phyloP scores from a whole-genome alignment of 2,113 vertebrate species.

The Phaethon lepturus region DNA sequence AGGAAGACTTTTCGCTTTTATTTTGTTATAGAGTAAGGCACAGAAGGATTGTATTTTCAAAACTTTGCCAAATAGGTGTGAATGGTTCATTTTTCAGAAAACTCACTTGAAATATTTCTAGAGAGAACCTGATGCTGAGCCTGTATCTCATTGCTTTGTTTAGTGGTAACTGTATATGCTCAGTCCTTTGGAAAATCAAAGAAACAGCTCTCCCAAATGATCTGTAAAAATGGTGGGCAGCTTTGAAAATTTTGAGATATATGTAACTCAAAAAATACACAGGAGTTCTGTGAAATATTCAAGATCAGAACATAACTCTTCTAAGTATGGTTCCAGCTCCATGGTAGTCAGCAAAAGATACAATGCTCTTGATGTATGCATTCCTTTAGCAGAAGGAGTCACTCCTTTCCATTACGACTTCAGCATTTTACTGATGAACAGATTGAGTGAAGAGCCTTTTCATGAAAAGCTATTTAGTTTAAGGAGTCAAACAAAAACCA shows the following conservation, averaged over 20 bases:
- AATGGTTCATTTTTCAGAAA: neutral
- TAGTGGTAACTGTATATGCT: neutral
- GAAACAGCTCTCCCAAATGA: neutral
- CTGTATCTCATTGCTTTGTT: neutral
- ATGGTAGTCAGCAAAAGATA: neutral
- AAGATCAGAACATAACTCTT: neutral
- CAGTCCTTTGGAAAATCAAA: neutral
- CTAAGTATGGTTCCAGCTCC: neutral
- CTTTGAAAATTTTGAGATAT: neutral
- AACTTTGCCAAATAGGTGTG: neutral
- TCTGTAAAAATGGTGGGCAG: neutral
- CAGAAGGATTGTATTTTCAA: neutral
- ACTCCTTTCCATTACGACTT: neutral
- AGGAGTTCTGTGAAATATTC: neutral
- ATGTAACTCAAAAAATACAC: neutral
- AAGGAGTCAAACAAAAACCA: neutral
- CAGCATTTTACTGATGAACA: neutral
- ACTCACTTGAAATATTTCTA: neutral
- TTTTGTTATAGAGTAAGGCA: neutral
- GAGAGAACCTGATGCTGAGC: neutral
- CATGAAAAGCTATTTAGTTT: neutral
- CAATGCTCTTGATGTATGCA: neutral
- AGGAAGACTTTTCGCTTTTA: neutral
- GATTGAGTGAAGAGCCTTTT: neutral
- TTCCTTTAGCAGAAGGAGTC: neutral